Evolutionary conservation across 2,113 vertebrate species (phyloP), one percentile per base, ranked within the genome.

Genomic region (Lepisosteus oculatus): DNA sequence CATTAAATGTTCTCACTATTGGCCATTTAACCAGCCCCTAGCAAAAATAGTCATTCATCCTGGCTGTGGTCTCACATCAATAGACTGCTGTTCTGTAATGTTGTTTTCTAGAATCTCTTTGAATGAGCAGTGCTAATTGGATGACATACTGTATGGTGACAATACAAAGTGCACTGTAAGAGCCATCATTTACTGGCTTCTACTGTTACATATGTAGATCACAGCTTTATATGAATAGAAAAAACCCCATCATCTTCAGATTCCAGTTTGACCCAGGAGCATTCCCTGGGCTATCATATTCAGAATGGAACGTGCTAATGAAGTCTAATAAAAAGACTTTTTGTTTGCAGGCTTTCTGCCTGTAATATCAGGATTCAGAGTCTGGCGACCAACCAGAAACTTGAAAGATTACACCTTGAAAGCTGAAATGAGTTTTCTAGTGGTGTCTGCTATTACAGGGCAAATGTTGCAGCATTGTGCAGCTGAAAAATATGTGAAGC

Each of bases 321-420:
- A 68, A 62, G 41, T 43, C 56, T 62, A 43, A 43, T 69, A 69
- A 69, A 69, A 54, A 59, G 67, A 9, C 17, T 57, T 69, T 69
- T 69, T 69, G 54, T 69, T 17, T 43, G 55, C 8, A 3, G 42
- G 54, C 41, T 59, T 69, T 69, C 44, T 55, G 57, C 67, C 43
- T 61, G n/a, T 15, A 41, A 13, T 68, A 54, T 55, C 47, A 15
- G 57, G 57, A 6, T 59, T 14, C 67, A 47, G 56, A 66, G 70
- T 8, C 14, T 59, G 57, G 57, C 57, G 12, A 8, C 57, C 57
- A 13, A n/a, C 57, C 57, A 13, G n/a, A 59, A 5, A 8, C 12
- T 13, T n/a, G n/a, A 13, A 59, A 59, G 3, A 59, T 4, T 12
- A 14, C 56, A 59, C 56, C 56, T n/a, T 59, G 56, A 51, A 12